Conservation (phyloP, 1,140 invertebrate species). For the Cryptotermes secundus region DNA sequence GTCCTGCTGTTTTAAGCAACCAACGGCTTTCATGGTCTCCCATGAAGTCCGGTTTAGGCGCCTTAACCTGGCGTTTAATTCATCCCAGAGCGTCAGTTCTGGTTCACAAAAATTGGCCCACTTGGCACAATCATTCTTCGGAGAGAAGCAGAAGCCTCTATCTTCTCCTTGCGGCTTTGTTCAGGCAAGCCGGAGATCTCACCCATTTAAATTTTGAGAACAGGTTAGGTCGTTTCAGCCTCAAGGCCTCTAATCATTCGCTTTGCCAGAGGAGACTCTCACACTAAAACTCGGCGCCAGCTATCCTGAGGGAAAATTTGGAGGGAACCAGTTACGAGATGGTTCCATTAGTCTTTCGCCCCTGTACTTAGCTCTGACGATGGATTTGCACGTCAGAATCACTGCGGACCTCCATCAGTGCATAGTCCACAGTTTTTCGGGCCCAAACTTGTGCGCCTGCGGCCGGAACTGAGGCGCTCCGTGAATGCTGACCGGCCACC, state of each 20-base stretch:
- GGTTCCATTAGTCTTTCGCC: constrained; percentile 93
- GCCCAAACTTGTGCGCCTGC: constrained; percentile 74
- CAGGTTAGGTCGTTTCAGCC: constrained; percentile 76
- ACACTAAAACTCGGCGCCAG: constrained; percentile 61
- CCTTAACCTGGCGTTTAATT: constrained; percentile 75
- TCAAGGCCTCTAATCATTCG: constrained; percentile 85
- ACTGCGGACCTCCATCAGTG: constrained; percentile 83
- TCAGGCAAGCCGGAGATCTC: constrained; percentile 70
- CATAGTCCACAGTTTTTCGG: constrained; percentile 92
- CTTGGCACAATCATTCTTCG: constrained; percentile 65
- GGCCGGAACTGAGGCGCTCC: constrained; percentile 49
- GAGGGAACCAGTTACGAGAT: constrained; percentile 89
- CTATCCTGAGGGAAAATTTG: constrained; percentile 90
- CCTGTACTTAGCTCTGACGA: constrained; percentile 87
- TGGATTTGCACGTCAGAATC: constrained; percentile 92
- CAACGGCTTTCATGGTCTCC: constrained; percentile 83
- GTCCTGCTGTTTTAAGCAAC: constrained; percentile 83
- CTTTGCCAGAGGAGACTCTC: constrained; percentile 72
- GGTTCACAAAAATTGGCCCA: constrained; percentile 90
- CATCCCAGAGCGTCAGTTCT: constrained; percentile 89
- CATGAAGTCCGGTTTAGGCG: constrained; percentile 66
- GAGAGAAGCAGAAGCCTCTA: too few species aligned
- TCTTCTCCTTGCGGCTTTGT: constrained; percentile 59
- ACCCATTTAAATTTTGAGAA: constrained; percentile 90
- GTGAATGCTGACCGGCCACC: constrained; percentile 38